These are phyloP conservation scores for Cepaea hortensis DNA, from an alignment of 2,888 invertebrate species.

Conservation along the genomic window DNA sequence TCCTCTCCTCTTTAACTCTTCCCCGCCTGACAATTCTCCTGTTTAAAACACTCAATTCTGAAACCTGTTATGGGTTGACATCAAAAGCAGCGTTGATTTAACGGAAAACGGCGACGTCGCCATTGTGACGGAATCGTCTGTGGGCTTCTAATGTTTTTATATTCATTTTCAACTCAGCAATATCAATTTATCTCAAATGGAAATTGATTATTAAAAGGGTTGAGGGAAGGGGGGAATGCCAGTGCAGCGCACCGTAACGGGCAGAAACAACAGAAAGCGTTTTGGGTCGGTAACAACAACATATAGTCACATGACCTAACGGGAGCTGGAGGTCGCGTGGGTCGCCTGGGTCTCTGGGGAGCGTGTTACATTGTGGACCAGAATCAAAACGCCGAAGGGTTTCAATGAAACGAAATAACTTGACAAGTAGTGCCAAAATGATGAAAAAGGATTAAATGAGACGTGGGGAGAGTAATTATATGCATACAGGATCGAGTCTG, in stretches of 20 bases:
- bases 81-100: conserved; percentile 32
- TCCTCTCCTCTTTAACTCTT: neutral
- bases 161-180: conserved; percentile 37
- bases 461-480: conserved; percentile 31
- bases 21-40: conserved; percentile 5
- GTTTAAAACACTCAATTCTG: conserved; percentile 28
- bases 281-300: neutral
- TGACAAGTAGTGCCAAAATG: conserved; percentile 34
- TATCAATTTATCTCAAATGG: conserved; percentile 47
- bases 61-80: conserved; percentile 30
- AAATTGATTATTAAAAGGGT: conserved; percentile 43
- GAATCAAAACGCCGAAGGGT: conserved; percentile 38
- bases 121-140: conserved; percentile 19
- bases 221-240: conserved; percentile 6
- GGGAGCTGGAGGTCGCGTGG: conserved; percentile 17
- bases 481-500: neutral
- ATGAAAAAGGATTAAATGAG: conserved; percentile 35
- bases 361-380: conserved; percentile 6
- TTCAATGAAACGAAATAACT: conserved; percentile 41
- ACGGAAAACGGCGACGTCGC: conserved; percentile 4
- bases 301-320: conserved; percentile 13
- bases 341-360: conserved; percentile 20
- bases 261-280: conserved; percentile 2
- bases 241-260: neutral
- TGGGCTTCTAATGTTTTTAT: conserved; percentile 42